phyloP scores from a whole-genome alignment of 2,888 invertebrate genomes.

The Lordiphosa fenestrarum region DNA sequence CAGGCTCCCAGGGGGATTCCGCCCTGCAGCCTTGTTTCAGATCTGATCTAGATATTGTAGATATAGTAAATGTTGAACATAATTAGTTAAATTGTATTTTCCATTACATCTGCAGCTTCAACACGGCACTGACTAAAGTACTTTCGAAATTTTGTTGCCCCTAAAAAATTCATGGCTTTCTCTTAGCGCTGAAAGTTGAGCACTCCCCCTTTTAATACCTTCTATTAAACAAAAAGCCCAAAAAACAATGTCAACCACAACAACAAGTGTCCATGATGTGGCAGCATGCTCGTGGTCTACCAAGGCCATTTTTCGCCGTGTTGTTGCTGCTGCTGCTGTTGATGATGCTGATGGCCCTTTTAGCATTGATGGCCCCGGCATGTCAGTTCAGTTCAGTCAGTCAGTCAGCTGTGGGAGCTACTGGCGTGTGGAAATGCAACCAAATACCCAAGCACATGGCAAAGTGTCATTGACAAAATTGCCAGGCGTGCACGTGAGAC shows the following conservation, averaged over 20 bases:
- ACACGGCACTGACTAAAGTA: too few species aligned
- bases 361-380: constrained; percentile 42
- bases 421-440: constrained; percentile 35
- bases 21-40: too few species aligned
- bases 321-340: constrained; percentile 10
- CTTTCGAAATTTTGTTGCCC: too few species aligned
- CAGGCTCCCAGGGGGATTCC: too few species aligned
- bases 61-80: too few species aligned
- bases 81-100: too few species aligned
- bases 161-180: too few species aligned
- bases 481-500: constrained; percentile 20
- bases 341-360: constrained; percentile 27
- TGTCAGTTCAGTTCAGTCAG: constrained; percentile 35
- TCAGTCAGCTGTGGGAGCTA: neutral
- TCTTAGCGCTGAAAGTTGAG: too few species aligned
- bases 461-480: constrained; percentile 58
- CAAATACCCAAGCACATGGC: constrained; percentile 32
- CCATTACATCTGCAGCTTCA: too few species aligned
- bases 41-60: too few species aligned
- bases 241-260: constrained; percentile 6
- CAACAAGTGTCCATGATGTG: constrained; percentile 20
- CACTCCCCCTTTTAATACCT: too few species aligned
- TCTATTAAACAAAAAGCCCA: neutral
- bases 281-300: constrained; percentile 31
- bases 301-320: constrained; percentile 29